Base-by-base conservation (phyloP, 2,113 vertebrate species). In the Catharus bicknelli region DNA sequence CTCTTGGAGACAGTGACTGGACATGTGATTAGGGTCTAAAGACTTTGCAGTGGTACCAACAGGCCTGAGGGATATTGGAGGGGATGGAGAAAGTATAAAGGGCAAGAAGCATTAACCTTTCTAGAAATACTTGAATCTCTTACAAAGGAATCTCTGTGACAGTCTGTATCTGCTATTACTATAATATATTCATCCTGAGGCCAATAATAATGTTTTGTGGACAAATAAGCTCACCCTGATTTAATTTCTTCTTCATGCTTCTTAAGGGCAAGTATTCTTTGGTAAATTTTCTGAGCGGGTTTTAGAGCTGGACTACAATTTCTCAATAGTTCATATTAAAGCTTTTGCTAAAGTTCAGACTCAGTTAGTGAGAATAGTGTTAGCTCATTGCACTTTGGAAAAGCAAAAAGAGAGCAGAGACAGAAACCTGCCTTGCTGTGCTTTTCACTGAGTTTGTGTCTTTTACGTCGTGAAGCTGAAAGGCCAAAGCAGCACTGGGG, bases 401-500 rank as follows among this genome's bases (percentile, higher is more conserved):
- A 94, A 94, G 77, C 57, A 15, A 34, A 87, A 93, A 51, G 74
- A 61, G 48, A 93, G 59, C 45, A 43, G 23, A 67, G 91, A 90
- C 78, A 88, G 83, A 70, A 91, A 86, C 66, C 69, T 45, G 58
- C 62, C 92, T 95, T 80, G 86, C 68, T 90, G 27, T 93, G 68
- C 64, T 95, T 94, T 90, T 89, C 86, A 94, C 89, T 0, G 23
- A 55, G 91, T 83, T 78, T 69, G 50, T 95, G 84, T 86, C 63
- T 96, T 89, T 86, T 66, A 86, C 81, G 66, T 82, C 16, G 4
- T 34, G 62, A 73, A 53, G 57, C 61, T 10, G 9, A 94, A 92
- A 97, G 93, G 94, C 96, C 93, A 95, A 93, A 86, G 82, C 77
- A 92, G 87, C 87, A 86, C 93, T 93, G 55, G 34, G 59, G 86